A percentile compares a stretch with the other conserved stretches of the same genome.
phyloP scores from a whole-genome alignment of 2,888 invertebrate genomes.

The Orchesella flavescens region DNA sequence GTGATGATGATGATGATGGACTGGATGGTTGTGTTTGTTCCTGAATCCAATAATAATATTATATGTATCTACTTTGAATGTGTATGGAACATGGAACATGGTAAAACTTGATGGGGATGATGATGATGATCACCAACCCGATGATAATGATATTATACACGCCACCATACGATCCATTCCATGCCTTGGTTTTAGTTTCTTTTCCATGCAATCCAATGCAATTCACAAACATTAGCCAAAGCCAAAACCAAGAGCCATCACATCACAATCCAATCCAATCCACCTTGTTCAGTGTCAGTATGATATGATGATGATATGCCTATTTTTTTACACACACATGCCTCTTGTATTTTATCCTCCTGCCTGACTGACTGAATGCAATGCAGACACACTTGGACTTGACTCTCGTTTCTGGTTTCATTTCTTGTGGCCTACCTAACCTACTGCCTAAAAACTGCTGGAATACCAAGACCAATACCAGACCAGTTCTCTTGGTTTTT shows the following conservation, averaged over 20 bases:
- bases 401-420: not conserved
- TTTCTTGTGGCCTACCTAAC: constrained; percentile 24
- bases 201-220: not conserved
- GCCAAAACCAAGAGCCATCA: too few species aligned
- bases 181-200: not conserved
- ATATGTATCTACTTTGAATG: constrained; percentile 15
- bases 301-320: too few species aligned
- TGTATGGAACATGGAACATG: constrained; percentile 23
- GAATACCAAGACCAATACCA: too few species aligned
- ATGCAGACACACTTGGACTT: constrained; percentile 1
- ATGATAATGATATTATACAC: constrained; percentile 14
- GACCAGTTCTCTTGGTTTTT: constrained; percentile 19
- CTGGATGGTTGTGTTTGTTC: constrained; percentile 1
- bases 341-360: not conserved
- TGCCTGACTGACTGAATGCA: not conserved
- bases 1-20: constrained; percentile 1
- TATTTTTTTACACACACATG: too few species aligned
- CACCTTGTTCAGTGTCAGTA: too few species aligned
- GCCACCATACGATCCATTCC: not conserved
- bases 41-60: not conserved
- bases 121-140: constrained; percentile 12
- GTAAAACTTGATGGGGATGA: not conserved
- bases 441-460: constrained; percentile 19
- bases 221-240: too few species aligned
- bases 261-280: too few species aligned